These are phyloP conservation scores for Coryphaenoides rupestris DNA, from an alignment of 2,113 vertebrate species.

Conservation along the genomic window DNA sequence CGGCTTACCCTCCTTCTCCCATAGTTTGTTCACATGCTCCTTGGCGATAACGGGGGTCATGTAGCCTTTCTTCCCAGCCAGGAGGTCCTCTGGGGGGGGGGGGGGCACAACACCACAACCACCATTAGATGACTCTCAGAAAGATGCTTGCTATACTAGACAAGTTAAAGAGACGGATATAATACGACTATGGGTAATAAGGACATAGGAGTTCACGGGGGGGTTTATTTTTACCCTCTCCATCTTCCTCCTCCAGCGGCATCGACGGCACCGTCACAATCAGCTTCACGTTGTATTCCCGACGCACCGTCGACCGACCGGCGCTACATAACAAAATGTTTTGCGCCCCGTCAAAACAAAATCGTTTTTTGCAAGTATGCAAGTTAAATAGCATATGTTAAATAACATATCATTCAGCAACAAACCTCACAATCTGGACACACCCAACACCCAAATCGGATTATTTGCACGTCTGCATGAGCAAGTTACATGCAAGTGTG, in stretches of 20 bases:
- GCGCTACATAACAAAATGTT: conserved; percentile 59
- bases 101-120: conserved; percentile 6
- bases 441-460: too few relatives aligned
- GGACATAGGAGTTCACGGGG: too few relatives aligned
- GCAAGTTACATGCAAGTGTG: too few relatives aligned
- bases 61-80: conserved; percentile 81
- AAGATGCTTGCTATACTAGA: too few relatives aligned
- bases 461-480: too few relatives aligned
- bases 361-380: too few relatives aligned
- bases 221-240: conserved; percentile 34
- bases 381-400: too few relatives aligned
- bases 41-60: conserved; percentile 83
- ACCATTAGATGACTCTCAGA: background rate
- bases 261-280: conserved; percentile 75
- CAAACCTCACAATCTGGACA: too few relatives aligned
- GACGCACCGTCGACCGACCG: conserved; percentile 75
- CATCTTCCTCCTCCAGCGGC: conserved; percentile 12
- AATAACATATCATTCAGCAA: too few relatives aligned
- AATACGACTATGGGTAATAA: too few relatives aligned
- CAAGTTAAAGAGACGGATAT: background rate
- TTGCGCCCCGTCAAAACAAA: background rate
- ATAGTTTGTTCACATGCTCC: conserved; percentile 80
- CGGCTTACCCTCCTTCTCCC: conserved; percentile 87
- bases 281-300: conserved; percentile 93
- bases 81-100: conserved; percentile 62